phyloP scores from a whole-genome alignment of 2,113 vertebrate genomes.

The Corythornis madagascariensis region DNA sequence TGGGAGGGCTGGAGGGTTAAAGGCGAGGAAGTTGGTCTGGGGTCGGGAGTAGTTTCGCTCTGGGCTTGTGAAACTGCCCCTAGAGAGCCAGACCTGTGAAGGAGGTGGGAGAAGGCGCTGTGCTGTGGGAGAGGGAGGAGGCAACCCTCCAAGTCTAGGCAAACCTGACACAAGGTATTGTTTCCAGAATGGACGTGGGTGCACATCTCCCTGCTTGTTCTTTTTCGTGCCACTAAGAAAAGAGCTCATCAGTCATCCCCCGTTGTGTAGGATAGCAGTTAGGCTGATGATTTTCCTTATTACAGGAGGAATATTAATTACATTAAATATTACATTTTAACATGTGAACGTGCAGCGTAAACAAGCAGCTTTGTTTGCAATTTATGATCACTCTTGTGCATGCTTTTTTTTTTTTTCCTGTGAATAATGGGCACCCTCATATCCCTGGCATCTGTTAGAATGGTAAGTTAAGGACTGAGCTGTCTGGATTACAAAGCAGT shows the following conservation, averaged over 20 bases:
- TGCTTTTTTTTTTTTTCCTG: background rate
- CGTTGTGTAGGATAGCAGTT: accelerated
- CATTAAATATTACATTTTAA: background rate
- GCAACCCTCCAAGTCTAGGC: background rate
- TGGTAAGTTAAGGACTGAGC: background rate
- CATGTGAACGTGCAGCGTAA: background rate
- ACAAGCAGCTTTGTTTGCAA: background rate
- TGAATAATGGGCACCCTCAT: background rate
- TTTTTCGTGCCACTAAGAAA: background rate
- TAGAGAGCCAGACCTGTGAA: too few relatives aligned
- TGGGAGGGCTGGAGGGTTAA: too few relatives aligned
- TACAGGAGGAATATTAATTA: background rate
- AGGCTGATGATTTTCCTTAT: background rate
- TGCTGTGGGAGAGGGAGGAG: background rate
- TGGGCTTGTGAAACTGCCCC: too few relatives aligned
- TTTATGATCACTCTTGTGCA: background rate
- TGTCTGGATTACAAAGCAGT: background rate
- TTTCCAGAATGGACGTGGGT: background rate
- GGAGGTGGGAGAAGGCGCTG: background rate
- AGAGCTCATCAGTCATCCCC: background rate
- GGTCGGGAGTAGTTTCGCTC: too few relatives aligned
- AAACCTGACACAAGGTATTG: accelerated
- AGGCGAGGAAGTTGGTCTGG: too few relatives aligned
- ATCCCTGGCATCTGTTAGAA: background rate
- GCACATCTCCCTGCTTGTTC: background rate